These are phyloP conservation scores for Grantiella picta DNA, from an alignment of 2,113 vertebrate genomes.

Conservation along the genomic window DNA sequence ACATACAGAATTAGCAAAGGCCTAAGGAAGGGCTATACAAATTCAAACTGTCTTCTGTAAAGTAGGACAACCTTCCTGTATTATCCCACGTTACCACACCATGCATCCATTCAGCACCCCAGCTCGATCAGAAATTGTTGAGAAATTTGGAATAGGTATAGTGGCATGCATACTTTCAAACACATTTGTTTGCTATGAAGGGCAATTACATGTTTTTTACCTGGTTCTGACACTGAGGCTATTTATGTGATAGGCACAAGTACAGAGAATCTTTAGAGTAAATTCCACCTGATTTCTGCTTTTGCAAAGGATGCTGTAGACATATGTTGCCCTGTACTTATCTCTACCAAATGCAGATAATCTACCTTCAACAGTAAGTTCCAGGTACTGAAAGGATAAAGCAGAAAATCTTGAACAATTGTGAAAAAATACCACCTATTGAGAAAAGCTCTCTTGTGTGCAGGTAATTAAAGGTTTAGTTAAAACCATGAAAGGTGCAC, in stretches of 20 bases:
- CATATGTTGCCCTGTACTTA: fast-evolving
- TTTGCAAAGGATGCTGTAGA: not conserved
- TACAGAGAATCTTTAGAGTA: not conserved
- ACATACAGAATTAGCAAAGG: not conserved
- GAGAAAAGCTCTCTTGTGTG: not conserved
- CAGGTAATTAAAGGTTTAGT: not conserved
- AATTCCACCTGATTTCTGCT: not conserved
- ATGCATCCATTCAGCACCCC: not conserved
- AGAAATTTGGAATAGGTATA: fast-evolving
- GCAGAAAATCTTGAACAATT: not conserved
- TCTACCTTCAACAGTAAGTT: not conserved
- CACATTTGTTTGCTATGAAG: not conserved
- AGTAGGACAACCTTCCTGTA: not conserved
- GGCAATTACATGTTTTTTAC: not conserved
- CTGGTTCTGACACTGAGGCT: not conserved
- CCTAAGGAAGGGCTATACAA: not conserved
- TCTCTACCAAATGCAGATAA: not conserved
- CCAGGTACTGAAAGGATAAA: not conserved
- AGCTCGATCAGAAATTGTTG: fast-evolving
- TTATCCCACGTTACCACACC: not conserved
- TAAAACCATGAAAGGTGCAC: fast-evolving
- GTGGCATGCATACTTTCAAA: not conserved
- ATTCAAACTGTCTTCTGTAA: not conserved
- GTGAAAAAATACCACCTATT: not conserved
- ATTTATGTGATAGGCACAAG: not conserved